phyloP scores from a whole-genome alignment of 2,113 vertebrate species.

The Gnathonemus echidnorhynchus region DNA sequence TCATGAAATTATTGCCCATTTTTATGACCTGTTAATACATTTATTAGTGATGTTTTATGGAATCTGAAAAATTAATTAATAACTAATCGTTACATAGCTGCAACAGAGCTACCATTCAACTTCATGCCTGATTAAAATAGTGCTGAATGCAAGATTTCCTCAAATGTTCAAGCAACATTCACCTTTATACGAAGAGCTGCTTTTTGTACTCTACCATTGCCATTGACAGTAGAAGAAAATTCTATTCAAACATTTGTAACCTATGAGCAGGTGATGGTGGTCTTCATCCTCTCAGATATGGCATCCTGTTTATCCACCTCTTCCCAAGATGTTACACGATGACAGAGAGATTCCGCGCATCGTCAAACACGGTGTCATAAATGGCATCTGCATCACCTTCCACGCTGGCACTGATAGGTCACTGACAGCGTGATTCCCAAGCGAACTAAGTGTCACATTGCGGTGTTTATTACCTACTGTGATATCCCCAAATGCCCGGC shows the following conservation, averaged over 20 bases:
- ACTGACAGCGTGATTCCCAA: neutral
- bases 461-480: neutral
- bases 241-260: neutral
- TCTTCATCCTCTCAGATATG: neutral
- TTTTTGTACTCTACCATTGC: neutral
- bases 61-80: neutral
- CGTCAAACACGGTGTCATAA: neutral
- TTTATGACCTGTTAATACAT: neutral
- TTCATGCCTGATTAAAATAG: neutral
- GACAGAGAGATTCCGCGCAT: neutral
- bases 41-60: neutral
- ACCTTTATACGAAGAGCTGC: neutral
- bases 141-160: neutral
- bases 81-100: neutral
- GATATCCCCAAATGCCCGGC: neutral
- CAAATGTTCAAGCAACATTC: neutral
- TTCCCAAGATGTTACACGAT: neutral
- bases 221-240: neutral
- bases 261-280: neutral
- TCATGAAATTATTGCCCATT: neutral
- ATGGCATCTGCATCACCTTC: neutral
- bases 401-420: neutral
- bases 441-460: conserved; percentile 3
- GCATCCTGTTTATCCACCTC: neutral
- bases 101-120: neutral